Evolutionary conservation across 2,797 vertebrate species (phyloP).

Genomic region (Malurus splendens): DNA sequence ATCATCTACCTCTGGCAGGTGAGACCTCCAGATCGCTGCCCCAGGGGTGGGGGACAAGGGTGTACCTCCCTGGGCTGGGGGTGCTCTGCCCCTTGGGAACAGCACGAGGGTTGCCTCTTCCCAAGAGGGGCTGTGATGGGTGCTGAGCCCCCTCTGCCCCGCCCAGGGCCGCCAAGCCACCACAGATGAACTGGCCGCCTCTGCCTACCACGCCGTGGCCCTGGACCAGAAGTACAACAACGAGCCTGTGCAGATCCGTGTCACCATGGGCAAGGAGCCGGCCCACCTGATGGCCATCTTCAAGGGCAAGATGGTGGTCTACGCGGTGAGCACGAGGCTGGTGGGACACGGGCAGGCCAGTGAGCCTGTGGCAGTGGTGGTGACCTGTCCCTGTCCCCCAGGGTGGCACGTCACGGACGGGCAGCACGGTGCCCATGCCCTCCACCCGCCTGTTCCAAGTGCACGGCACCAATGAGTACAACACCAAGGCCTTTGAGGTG

Average conservation of each 20-base stretch:
- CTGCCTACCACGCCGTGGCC: slow-evolving; percentile 76
- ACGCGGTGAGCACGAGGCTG: slow-evolving; percentile 67
- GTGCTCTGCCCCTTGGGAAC: not conserved
- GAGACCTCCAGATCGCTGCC: not conserved
- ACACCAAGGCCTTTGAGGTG: slow-evolving; percentile 83
- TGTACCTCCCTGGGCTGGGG: rapidly evolving
- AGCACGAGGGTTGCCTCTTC: not conserved
- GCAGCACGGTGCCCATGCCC: slow-evolving; percentile 27
- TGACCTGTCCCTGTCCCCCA: not conserved
- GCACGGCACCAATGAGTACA: slow-evolving; percentile 74
- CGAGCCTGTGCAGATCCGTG: slow-evolving; percentile 80
- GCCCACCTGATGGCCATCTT: slow-evolving; percentile 86
- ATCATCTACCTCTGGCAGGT: slow-evolving; percentile 89
- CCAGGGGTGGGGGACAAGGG: rapidly evolving
- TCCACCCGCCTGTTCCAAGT: slow-evolving; percentile 79
- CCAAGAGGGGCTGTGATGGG: not conserved
- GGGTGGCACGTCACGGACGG: slow-evolving; percentile 74
- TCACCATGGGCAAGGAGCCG: slow-evolving; percentile 87
- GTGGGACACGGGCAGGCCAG: rapidly evolving
- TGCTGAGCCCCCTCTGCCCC: not conserved
- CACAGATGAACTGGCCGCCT: slow-evolving; percentile 77
- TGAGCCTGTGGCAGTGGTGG: rapidly evolving
- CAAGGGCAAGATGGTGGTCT: slow-evolving; percentile 84
- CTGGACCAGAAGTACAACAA: slow-evolving; percentile 81
- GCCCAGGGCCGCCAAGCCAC: slow-evolving; percentile 82